These are phyloP conservation scores for Linyphia triangularis DNA, from an alignment of 2,888 invertebrate species.

Conservation along the genomic window DNA sequence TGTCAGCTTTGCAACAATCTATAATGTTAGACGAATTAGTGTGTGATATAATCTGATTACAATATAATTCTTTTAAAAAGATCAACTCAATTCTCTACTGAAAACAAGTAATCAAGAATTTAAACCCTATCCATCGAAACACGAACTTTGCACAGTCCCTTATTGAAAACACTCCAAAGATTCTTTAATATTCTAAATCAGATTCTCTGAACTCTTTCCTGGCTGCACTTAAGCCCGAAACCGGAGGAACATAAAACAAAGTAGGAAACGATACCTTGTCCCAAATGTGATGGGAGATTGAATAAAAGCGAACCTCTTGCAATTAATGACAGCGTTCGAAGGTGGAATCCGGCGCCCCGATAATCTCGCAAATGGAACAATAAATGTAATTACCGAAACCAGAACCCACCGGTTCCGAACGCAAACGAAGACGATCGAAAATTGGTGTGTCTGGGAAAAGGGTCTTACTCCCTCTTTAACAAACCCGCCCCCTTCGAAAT, in stretches of 20 bases:
- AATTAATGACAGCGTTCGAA: slow-evolving; percentile 72
- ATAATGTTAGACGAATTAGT: too few species aligned
- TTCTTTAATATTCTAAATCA: slow-evolving; percentile 26
- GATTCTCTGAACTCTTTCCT: slow-evolving; percentile 23
- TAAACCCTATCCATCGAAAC: not conserved
- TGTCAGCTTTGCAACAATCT: too few species aligned
- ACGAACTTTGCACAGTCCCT: not conserved
- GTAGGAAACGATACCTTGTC: not conserved
- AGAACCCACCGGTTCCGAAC: slow-evolving; percentile 31
- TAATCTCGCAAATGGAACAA: slow-evolving; percentile 74
- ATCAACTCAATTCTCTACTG: not conserved
- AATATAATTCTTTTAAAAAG: not conserved
- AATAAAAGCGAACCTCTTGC: slow-evolving; percentile 40
- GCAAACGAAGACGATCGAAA: slow-evolving; percentile 65
- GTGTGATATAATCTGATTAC: too few species aligned
- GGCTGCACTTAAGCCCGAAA: not conserved
- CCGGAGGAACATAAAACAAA: slow-evolving; percentile 34
- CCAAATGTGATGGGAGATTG: slow-evolving; percentile 28
- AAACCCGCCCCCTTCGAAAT: slow-evolving; percentile 60
- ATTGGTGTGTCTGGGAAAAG: slow-evolving; percentile 15
- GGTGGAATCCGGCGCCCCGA: slow-evolving; percentile 47
- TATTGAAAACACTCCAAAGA: not conserved
- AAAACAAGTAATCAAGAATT: not conserved
- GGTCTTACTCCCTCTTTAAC: slow-evolving; percentile 63
- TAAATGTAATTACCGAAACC: slow-evolving; percentile 72